Conservation (phyloP, 2,797 vertebrate species). For the Intellagama lesueurii region DNA sequence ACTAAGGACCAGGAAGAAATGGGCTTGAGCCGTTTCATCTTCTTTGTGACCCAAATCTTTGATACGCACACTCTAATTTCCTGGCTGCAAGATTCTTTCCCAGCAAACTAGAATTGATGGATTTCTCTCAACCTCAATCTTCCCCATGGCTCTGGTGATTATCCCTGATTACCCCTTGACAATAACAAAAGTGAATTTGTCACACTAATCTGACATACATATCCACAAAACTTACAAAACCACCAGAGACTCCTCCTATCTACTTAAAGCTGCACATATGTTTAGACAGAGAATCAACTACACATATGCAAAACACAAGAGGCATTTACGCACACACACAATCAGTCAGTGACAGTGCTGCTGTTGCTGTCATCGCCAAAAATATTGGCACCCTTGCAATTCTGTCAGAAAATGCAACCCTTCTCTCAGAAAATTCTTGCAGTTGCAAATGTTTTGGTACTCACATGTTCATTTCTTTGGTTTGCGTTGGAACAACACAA, state of each 20-base stretch:
- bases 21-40: neutral
- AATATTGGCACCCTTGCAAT: no score
- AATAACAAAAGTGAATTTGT: neutral
- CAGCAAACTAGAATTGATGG: neutral
- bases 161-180: neutral
- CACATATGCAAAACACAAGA: neutral
- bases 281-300: neutral
- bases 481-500: no score
- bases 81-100: neutral
- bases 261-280: neutral
- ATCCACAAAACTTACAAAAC: neutral
- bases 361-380: no score
- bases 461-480: no score
- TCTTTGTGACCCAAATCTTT: conserved; percentile 11
- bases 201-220: neutral
- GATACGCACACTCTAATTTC: neutral
- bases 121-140: neutral
- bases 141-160: conserved; percentile 2
- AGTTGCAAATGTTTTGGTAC: no score
- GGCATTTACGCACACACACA: neutral
- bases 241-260: neutral
- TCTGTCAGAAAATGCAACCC: no score
- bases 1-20: neutral
- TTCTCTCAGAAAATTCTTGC: no score
- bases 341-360: no score